A percentile compares a stretch with the other conserved stretches of the same genome.
phyloP scores from a whole-genome alignment of 1,140 invertebrate species.

The Oreohelix idahoensis region DNA sequence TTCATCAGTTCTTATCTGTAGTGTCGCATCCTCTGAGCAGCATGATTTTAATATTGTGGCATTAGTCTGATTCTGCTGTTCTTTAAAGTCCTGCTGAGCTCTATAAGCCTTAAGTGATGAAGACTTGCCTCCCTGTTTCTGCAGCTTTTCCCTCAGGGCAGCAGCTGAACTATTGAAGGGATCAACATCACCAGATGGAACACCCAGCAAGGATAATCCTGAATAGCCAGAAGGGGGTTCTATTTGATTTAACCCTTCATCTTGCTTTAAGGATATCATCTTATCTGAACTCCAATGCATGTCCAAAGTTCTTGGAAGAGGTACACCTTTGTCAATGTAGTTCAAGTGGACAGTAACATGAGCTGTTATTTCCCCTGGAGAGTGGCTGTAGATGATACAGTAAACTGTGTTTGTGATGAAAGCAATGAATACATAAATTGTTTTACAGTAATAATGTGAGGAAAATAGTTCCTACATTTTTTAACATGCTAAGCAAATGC shows the following conservation, averaged over 20 bases:
- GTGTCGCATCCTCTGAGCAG: background rate
- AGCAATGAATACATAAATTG: no score
- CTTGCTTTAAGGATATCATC: background rate
- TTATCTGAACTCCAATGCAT: background rate
- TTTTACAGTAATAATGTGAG: no score
- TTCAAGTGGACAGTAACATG: slow-evolving; percentile 40
- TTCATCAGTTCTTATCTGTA: slow-evolving; percentile 7
- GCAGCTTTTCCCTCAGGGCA: slow-evolving; percentile 11
- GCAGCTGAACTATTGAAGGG: slow-evolving; percentile 19
- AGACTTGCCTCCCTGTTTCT: slow-evolving; percentile 28
- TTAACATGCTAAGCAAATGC: no score
- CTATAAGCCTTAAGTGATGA: slow-evolving; percentile 25
- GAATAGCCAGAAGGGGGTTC: no score
- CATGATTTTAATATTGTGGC: background rate
- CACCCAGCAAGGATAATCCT: background rate
- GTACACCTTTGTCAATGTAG: slow-evolving; percentile 30
- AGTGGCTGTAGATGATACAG: background rate
- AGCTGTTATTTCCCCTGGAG: slow-evolving; percentile 37
- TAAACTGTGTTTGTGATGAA: no score
- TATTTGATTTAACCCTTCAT: background rate
- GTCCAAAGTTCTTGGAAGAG: background rate
- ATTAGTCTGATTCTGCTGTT: background rate
- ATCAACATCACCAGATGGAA: background rate
- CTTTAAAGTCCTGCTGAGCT: slow-evolving; percentile 4
- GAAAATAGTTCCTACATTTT: no score